These are phyloP conservation scores for Coptodon rendalli DNA, from an alignment of 2,113 vertebrate genomes.

Conservation along the genomic window DNA sequence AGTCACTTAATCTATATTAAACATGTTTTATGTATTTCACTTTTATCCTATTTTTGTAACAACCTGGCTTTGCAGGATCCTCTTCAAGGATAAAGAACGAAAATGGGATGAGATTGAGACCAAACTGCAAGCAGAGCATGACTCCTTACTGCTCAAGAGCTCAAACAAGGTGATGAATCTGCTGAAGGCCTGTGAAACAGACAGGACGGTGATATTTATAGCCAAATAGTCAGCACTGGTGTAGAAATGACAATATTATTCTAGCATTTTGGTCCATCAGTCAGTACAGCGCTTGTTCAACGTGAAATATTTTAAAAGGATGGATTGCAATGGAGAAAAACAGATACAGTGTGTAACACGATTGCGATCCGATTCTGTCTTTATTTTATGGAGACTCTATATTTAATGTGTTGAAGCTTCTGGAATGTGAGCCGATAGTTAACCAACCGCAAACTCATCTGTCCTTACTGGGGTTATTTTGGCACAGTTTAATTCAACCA, in stretches of 20 bases:
- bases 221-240: neutral
- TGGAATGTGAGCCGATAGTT: neutral
- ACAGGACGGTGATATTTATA: neutral
- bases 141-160: constrained; percentile 90
- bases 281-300: neutral
- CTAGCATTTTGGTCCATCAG: neutral
- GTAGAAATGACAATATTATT: neutral
- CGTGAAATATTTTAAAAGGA: neutral
- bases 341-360: neutral
- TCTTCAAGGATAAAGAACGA: constrained; percentile 94
- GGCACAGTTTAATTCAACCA: neutral
- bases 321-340: neutral
- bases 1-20: neutral
- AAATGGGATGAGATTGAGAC: constrained; percentile 96
- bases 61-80: constrained; percentile 76
- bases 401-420: neutral
- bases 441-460: neutral
- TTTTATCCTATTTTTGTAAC: constrained; percentile 32
- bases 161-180: constrained; percentile 83
- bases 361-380: neutral
- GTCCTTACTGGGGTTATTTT: neutral
- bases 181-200: neutral
- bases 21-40: constrained; percentile 5
- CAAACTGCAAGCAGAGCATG: constrained; percentile 87
- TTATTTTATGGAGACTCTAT: neutral